Conservation (phyloP, 2,888 invertebrate species). For the Eupithecia dodoneata region DNA sequence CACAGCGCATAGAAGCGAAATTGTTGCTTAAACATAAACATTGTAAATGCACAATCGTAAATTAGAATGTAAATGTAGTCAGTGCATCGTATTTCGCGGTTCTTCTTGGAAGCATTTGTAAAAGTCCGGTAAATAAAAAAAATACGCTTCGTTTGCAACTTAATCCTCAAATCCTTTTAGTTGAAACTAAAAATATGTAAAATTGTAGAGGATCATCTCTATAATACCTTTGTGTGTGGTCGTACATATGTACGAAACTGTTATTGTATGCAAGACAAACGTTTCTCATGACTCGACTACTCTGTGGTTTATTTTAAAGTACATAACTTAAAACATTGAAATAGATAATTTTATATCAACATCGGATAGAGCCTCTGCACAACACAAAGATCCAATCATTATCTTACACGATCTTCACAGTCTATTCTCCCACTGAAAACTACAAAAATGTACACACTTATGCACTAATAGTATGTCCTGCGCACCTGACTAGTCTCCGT, state of each 20-base stretch:
- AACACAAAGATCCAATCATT: too few species aligned
- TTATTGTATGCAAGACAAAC: neutral
- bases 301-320: neutral
- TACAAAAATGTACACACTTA: too few species aligned
- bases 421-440: too few species aligned
- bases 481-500: too few species aligned
- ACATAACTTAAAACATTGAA: neutral
- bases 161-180: neutral
- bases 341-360: too few species aligned
- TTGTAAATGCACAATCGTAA: neutral
- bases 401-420: too few species aligned
- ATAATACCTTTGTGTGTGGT: too few species aligned
- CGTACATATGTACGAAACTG: neutral
- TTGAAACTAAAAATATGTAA: slow-evolving; percentile 4
- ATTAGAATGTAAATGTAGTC: slow-evolving; percentile 6
- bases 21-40: neutral
- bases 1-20: neutral
- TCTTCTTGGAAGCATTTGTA: slow-evolving; percentile 2
- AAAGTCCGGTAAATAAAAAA: neutral
- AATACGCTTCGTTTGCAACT: neutral
- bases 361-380: too few species aligned
- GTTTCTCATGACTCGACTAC: neutral
- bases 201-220: neutral
- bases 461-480: too few species aligned
- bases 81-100: neutral